Evolutionary conservation across 2,797 vertebrate species (phyloP), one percentile per base, ranked within the genome.

Genomic region (Odontamblyopus rebecca): DNA sequence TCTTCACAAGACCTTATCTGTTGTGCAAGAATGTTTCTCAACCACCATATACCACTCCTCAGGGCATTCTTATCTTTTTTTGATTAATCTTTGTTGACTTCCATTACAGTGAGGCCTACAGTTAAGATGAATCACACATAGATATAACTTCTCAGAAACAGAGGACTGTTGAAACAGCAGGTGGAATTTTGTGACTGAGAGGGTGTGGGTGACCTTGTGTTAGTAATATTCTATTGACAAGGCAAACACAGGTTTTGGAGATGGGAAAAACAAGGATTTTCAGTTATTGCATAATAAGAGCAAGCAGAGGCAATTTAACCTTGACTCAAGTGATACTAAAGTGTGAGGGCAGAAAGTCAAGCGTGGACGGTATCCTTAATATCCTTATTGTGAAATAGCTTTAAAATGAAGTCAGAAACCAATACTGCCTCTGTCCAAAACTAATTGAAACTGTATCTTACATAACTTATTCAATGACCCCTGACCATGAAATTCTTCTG

Each of bases 381-480:
- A 19, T 59, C 23, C 13, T 38, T 48, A 59, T 41, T 63, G 54
- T 32, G 41, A 65, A 81, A 88, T 85, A 70, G 50, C 65, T 88
- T 69, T 1, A 76, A 23, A 66, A 48, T 88, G 77, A 61, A 62
- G 63, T 50, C 62, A 65, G n/a, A 86, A 76, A 68, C 88, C 82
- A 83, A 54, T n/a, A 80, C 66, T 70, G 59, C 35, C 63, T 51
- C 41, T 41, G 69, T 82, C 61, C 79, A 77, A 35, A 13, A 74
- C 53, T 53, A 44, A 79, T 80, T 78, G 68, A 69, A 61, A 77
- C 71, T 5, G 69, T 48, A 27, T 84, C 61, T 89, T 89, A 85
- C 61, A 53, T 81, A 89, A 91, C 74, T 23, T 41, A 66, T 67
- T 85, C 54, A 85, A 85, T 79, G 63, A 60, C 53, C 44, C 23